Conservation (phyloP, 2,888 invertebrate genomes). For the Erpobdella octoculata region DNA sequence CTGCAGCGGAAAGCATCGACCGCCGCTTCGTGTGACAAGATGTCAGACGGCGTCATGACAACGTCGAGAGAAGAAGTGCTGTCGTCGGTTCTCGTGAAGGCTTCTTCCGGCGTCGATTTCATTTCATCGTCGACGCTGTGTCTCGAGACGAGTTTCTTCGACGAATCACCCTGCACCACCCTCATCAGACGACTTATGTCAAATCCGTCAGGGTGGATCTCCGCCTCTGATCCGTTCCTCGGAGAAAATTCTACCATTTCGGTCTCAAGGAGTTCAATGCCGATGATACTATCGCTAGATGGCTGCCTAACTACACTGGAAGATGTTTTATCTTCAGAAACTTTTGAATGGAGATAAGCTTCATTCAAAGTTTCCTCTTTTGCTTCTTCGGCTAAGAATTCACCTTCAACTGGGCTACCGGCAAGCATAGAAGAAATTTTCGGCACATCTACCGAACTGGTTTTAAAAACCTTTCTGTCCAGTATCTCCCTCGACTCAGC, state of each 20-base stretch:
- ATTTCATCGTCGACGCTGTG: neutral
- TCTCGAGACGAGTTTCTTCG: neutral
- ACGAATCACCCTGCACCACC: slow-evolving; percentile 11
- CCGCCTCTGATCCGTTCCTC: neutral
- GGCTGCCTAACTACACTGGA: slow-evolving; percentile 6
- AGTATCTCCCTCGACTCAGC: slow-evolving; percentile 21
- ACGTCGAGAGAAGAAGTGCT: neutral
- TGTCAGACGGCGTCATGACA: neutral
- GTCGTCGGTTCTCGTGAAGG: neutral
- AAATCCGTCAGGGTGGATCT: neutral
- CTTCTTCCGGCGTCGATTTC: neutral
- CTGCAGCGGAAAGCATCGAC: slow-evolving; percentile 5
- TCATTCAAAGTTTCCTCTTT: neutral
- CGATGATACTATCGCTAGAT: neutral
- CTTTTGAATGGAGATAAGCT: neutral
- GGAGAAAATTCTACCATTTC: neutral
- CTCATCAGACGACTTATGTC: slow-evolving; percentile 12
- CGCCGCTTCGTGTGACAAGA: slow-evolving; percentile 4
- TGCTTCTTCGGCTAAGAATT: neutral
- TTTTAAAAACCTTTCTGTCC: slow-evolving; percentile 14
- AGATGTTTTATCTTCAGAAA: slow-evolving; percentile 8
- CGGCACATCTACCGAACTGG: neutral
- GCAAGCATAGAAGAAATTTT: neutral
- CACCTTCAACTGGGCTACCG: neutral
- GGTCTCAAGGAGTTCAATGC: neutral